phyloP scores from a whole-genome alignment of 2,888 invertebrate species.

The Myopa tessellatipennis region DNA sequence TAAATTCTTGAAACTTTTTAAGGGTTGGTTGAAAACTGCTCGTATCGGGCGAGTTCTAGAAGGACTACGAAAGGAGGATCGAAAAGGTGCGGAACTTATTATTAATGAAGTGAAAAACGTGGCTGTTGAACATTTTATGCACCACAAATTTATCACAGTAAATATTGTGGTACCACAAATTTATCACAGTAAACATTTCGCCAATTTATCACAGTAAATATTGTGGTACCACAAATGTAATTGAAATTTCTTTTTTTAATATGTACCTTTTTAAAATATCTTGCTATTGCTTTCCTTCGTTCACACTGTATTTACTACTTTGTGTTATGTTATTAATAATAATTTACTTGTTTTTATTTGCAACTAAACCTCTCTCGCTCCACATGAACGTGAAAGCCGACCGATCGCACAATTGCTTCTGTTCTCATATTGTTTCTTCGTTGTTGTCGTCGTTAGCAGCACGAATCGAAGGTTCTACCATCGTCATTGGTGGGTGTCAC shows the following conservation, averaged over 20 bases:
- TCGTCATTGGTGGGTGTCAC: conserved; percentile 34
- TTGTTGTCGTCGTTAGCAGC: conserved; percentile 41
- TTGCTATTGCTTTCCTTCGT: conserved; percentile 20
- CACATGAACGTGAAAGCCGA: conserved; percentile 42
- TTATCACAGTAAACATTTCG: conserved; percentile 18
- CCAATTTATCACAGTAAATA: too few relatives aligned
- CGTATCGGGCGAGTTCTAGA: neutral
- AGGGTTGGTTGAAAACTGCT: conserved; percentile 14
- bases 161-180: too few relatives aligned
- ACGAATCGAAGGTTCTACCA: conserved; percentile 61
- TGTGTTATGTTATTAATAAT: conserved; percentile 31
- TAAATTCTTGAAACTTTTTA: conserved; percentile 7
- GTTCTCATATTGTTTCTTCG: too few relatives aligned
- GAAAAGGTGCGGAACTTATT: neutral
- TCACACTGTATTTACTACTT: neutral
- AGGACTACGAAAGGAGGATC: too few relatives aligned
- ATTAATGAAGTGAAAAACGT: neutral
- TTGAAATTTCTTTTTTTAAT: conserved; percentile 33
- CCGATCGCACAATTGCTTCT: conserved; percentile 63
- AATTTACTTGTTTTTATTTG: conserved; percentile 12
- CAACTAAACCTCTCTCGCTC: neutral
- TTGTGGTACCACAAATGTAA: neutral
- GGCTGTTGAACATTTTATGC: neutral
- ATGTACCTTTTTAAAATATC: conserved; percentile 31
- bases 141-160: neutral